phyloP scores from a whole-genome alignment of 2,797 vertebrate genomes.

The Uromys caudimaculatus region DNA sequence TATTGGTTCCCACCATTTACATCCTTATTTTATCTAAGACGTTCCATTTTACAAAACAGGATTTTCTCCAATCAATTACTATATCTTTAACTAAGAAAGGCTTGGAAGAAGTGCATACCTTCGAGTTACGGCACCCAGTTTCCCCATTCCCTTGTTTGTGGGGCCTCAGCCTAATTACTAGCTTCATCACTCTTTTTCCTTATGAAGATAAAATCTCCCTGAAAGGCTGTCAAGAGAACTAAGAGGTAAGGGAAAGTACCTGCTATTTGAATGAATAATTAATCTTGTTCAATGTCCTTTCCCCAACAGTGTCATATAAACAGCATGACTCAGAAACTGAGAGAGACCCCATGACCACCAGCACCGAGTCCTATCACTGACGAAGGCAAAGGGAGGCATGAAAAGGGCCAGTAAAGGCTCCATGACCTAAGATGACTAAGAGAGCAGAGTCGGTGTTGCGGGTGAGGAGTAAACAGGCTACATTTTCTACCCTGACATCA shows the following conservation, averaged over 20 bases:
- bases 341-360: not conserved
- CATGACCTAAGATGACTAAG: not conserved
- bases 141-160: not conserved
- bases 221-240: not conserved
- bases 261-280: not conserved
- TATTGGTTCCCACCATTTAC: not conserved
- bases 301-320: not conserved
- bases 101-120: not conserved
- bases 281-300: not conserved
- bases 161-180: not conserved
- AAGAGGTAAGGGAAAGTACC: slow-evolving; percentile 13
- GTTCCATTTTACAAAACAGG: slow-evolving; percentile 36
- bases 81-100: not conserved
- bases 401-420: not conserved
- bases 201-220: not conserved
- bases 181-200: not conserved
- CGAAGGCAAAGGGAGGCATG: not conserved
- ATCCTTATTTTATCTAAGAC: slow-evolving; percentile 42
- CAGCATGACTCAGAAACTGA: slow-evolving; percentile 13
- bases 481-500: slow-evolving; percentile 50
- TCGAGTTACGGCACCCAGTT: not conserved
- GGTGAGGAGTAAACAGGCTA: not conserved
- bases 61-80: not conserved
- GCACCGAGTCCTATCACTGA: not conserved
- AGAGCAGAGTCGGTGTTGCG: not conserved